These are phyloP conservation scores for Chalcosyrphus nemorum DNA, from an alignment of 2,888 invertebrate genomes.

Conservation along the genomic window DNA sequence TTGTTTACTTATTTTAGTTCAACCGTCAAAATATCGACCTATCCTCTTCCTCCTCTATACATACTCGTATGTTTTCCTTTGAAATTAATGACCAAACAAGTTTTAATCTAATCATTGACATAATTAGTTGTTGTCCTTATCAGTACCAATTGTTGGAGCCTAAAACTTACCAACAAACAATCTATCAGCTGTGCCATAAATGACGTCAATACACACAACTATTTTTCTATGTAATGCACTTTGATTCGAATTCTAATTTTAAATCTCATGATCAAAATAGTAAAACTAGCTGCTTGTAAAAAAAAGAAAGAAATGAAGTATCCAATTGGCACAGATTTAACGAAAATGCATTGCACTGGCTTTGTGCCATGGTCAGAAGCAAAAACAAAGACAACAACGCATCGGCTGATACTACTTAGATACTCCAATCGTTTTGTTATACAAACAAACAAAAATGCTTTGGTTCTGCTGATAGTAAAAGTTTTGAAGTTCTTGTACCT, in stretches of 20 bases:
- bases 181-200: slow-evolving; percentile 1
- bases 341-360: slow-evolving; percentile 42
- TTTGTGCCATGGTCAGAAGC: slow-evolving; percentile 37
- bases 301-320: slow-evolving; percentile 18
- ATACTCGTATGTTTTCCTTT: background rate
- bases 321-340: slow-evolving; percentile 40
- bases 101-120: slow-evolving; percentile 37
- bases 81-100: background rate
- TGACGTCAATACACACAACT: too few relatives aligned
- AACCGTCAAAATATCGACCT: background rate
- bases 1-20: background rate
- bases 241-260: slow-evolving; percentile 51
- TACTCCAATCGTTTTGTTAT: background rate
- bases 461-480: slow-evolving; percentile 16
- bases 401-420: background rate
- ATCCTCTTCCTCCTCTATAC: too few relatives aligned
- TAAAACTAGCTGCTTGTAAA: too few relatives aligned
- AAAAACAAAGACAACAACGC: slow-evolving; percentile 10
- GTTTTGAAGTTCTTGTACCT: background rate
- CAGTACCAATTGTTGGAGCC: background rate
- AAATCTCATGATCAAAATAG: slow-evolving; percentile 45
- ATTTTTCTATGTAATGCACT: too few relatives aligned
- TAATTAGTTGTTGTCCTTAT: slow-evolving; percentile 26
- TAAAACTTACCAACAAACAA: background rate
- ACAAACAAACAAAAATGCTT: slow-evolving; percentile 19